Conservation (phyloP, 2,113 vertebrate species). For the Nothobranchius kuhntae region DNA sequence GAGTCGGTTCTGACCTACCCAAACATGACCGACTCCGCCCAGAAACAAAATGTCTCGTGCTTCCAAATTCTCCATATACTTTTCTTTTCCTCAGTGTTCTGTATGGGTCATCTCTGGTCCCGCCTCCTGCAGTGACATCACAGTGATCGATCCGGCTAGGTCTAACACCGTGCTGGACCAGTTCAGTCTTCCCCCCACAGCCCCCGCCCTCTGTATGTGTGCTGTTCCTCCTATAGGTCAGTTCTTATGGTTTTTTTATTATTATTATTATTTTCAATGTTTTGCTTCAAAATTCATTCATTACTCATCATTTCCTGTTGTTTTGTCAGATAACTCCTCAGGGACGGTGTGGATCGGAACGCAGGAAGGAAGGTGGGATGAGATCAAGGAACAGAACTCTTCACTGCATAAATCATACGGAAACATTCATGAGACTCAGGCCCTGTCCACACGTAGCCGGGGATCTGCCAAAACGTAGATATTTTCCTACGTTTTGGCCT, state of each 20-base stretch:
- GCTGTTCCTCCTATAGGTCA: conserved; percentile 80
- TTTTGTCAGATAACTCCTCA: conserved; percentile 65
- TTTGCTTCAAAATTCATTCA: conserved; percentile 13
- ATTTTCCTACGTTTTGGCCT: too few species aligned
- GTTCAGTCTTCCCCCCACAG: conserved; percentile 81
- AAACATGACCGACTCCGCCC: conserved; percentile 13
- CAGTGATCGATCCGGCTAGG: conserved; percentile 81
- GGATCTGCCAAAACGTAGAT: too few species aligned
- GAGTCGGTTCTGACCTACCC: conserved; percentile 50
- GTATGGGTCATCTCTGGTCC: conserved; percentile 82
- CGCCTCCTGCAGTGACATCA: conserved; percentile 79
- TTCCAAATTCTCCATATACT: conserved; percentile 31
- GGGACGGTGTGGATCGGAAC: conserved; percentile 84
- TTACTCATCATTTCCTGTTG: conserved; percentile 24
- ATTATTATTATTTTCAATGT: background rate
- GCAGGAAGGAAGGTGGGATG: conserved; percentile 80
- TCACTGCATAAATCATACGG: background rate
- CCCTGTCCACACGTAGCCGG: too few species aligned
- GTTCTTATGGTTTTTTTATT: conserved; percentile 43
- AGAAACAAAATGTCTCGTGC: conserved; percentile 18
- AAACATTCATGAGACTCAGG: background rate
- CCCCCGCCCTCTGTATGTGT: conserved; percentile 81
- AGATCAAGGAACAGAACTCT: conserved; percentile 39
- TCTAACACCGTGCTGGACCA: conserved; percentile 82
- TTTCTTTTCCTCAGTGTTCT: conserved; percentile 71